Evolutionary conservation across 2,113 vertebrate species (phyloP), one percentile per base, ranked within the genome.

Genomic region (Carettochelys insculpta): DNA sequence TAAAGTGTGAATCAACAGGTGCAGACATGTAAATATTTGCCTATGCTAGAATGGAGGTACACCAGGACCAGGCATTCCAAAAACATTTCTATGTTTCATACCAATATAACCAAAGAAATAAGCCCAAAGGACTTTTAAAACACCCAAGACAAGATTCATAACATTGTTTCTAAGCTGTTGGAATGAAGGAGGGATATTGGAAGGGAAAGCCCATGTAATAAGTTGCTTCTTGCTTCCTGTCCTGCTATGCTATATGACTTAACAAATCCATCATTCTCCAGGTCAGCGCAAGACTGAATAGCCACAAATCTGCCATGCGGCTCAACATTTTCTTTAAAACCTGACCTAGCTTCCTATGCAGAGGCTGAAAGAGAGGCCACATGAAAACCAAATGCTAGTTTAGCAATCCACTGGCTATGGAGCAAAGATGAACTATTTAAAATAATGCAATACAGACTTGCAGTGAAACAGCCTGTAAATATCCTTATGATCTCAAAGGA

Each of bases 351-450:
- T 68, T 38, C 61, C 41, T 45, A 75, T 75, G 41, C 24, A 43
- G 17, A 19, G 25, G 22, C 85, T 51, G 4, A 53, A 82, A 31
- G 2, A 81, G 20, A 38, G 83, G 47, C 20, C 14, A 78, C 48
- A 61, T 2, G 25, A 50, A 48, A 94, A 92, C 90, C 2, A 45
- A 79, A 5, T 19, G 41, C 75, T 52, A 78, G 45, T 90, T 84
- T 0, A 0, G 45, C 61, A 77, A 90, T 43, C 19, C 52, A 78
- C 47, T 8, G 22, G 38, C 50, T 90, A 47, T 11, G 41, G 86
- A 52, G 87, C 82, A 83, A 83, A 53, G 7, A 89, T 9, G 45
- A 92, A 51, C 82, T 82, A 87, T 90, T 91, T 34, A 89, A 88
- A 82, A 14, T 2, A 82, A 80, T 0, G 3, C 24, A 16, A 77